Evolutionary conservation across 30 jellyfish, hydroid and myxozoan genomes (phyloP).

Genomic region (Cassiopea andromeda): DNA sequence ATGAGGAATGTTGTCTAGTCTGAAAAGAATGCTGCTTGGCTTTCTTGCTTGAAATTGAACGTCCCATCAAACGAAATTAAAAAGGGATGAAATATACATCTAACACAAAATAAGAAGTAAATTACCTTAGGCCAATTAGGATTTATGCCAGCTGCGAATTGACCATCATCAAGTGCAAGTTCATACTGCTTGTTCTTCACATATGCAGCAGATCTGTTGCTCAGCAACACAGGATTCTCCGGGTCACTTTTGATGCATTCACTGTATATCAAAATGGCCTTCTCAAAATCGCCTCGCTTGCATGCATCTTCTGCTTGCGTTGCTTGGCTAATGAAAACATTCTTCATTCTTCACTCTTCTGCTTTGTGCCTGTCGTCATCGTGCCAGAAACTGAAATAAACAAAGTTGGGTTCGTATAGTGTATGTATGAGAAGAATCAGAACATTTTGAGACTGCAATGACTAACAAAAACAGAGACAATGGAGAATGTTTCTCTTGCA

Average conservation of each 20-base stretch:
- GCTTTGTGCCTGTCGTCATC: neutral
- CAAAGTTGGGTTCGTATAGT: neutral
- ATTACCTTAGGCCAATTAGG: conserved; percentile 91
- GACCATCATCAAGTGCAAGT: conserved; percentile 76
- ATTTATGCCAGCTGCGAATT: conserved; percentile 59
- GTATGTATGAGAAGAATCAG: no score
- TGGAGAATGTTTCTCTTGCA: neutral
- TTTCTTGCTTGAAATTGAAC: no score
- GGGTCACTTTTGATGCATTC: conserved; percentile 72
- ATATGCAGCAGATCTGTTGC: conserved; percentile 93
- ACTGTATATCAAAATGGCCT: conserved; percentile 64
- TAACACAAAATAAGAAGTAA: neutral
- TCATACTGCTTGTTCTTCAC: conserved; percentile 57
- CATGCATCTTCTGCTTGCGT: conserved; percentile 88
- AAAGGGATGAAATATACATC: neutral
- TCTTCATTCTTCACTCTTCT: conserved; percentile 38
- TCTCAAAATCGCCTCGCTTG: conserved; percentile 78
- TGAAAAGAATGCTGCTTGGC: no score
- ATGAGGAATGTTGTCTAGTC: no score
- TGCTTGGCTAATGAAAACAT: conserved; percentile 54
- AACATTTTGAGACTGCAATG: neutral
- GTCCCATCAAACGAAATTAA: neutral
- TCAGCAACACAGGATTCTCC: conserved; percentile 51
- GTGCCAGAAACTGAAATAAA: neutral
- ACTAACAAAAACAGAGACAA: neutral